A percentile compares a stretch with the other conserved stretches of the same genome.
phyloP scores from a whole-genome alignment of 2,888 invertebrate genomes.

The Macrophya annulata region DNA sequence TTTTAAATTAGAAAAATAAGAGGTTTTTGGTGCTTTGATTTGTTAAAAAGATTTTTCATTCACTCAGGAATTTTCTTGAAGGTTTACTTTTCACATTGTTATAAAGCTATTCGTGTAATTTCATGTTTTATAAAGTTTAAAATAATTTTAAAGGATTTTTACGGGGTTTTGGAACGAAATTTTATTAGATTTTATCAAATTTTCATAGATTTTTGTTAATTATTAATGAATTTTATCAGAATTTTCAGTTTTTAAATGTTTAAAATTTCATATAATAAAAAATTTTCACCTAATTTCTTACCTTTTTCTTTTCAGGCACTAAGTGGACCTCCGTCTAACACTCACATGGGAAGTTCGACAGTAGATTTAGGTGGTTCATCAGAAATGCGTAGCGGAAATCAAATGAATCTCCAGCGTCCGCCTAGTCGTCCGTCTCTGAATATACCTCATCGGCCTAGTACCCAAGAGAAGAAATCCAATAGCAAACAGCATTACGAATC shows the following conservation, averaged over 20 bases:
- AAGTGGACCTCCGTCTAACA: conserved; percentile 70
- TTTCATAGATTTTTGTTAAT: too few species aligned
- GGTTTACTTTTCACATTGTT: background rate
- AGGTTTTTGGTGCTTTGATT: background rate
- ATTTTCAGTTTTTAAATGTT: too few species aligned
- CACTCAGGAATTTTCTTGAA: background rate
- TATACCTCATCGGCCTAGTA: conserved; percentile 77
- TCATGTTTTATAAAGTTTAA: background rate
- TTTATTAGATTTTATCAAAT: too few species aligned
- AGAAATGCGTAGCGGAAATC: conserved; percentile 73
- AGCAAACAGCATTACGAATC: conserved; percentile 79
- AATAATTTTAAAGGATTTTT: background rate
- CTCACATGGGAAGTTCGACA: conserved; percentile 71
- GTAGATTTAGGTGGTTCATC: conserved; percentile 73
- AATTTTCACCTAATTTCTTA: background rate
- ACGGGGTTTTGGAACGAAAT: too few species aligned
- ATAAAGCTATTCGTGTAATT: too few species aligned
- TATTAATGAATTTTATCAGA: too few species aligned
- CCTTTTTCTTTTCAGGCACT: conserved; percentile 65
- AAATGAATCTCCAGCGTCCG: conserved; percentile 76
- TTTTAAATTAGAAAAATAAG: background rate
- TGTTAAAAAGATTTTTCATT: background rate
- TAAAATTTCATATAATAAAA: background rate
- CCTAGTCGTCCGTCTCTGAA: conserved; percentile 77
- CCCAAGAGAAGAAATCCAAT: conserved; percentile 76